These are phyloP conservation scores for human (Homo sapiens) DNA, from an alignment of 2,113 vertebrate genomes.

Conservation along the genomic window GRCh38 chr2:131419001-131419500, in stretches of 20 bases:
- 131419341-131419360: conserved; percentile 39
- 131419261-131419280: conserved; percentile 59
- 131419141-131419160: conserved; percentile 5
- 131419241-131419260: conserved; percentile 59
- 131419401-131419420: too few species aligned
- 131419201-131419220: conserved; percentile 77
- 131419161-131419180: conserved; percentile 67
- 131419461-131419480: conserved; percentile 74
- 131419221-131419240: conserved; percentile 73
- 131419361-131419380: conserved; percentile 9
- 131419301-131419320: conserved; percentile 55
- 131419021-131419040: background rate
- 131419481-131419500: conserved; percentile 78
- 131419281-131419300: conserved; percentile 50
- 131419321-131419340: conserved; percentile 26
- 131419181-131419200: conserved; percentile 67
- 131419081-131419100: background rate
- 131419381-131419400: background rate
- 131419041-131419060: background rate
- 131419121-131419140: background rate
- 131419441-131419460: conserved; percentile 74
- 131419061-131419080: background rate
- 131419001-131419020: background rate
- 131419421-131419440: conserved; percentile 23
- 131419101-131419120: background rate